Evolutionary conservation across 2,113 vertebrate species (phyloP).

Genomic region (Haemorhous mexicanus): DNA sequence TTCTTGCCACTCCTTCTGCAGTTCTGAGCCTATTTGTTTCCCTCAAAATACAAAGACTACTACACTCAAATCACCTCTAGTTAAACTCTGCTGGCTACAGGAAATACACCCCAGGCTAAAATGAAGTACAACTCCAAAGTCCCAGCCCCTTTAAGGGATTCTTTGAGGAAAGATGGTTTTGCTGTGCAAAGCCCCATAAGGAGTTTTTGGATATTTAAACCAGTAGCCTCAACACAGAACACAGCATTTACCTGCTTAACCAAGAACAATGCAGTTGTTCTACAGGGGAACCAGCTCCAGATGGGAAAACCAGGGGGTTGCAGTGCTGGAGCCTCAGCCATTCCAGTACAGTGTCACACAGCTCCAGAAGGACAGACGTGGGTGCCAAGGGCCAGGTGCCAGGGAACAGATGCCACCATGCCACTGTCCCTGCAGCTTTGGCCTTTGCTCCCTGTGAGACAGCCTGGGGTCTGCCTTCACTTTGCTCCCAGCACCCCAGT

Average conservation of each 20-base stretch:
- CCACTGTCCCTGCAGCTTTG: neutral
- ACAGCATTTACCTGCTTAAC: neutral
- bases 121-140: neutral
- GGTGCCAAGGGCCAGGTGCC: neutral
- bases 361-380: neutral
- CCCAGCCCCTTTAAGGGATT: neutral
- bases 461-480: neutral
- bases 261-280: neutral
- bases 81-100: neutral
- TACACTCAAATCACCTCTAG: neutral
- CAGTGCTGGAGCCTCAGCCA: neutral
- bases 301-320: fast-evolving
- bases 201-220: neutral
- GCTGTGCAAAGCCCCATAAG: neutral
- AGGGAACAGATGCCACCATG: neutral
- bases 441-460: neutral
- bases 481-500: neutral
- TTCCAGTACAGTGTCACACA: neutral
- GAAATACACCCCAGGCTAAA: neutral
- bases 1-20: neutral
- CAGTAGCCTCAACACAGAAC: neutral
- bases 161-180: neutral
- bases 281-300: neutral
- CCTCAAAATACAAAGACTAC: neutral
- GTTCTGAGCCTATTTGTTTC: neutral